Evolutionary conservation across 1,140 invertebrate species (phyloP).

Genomic region (Brachionus manjavacas): DNA sequence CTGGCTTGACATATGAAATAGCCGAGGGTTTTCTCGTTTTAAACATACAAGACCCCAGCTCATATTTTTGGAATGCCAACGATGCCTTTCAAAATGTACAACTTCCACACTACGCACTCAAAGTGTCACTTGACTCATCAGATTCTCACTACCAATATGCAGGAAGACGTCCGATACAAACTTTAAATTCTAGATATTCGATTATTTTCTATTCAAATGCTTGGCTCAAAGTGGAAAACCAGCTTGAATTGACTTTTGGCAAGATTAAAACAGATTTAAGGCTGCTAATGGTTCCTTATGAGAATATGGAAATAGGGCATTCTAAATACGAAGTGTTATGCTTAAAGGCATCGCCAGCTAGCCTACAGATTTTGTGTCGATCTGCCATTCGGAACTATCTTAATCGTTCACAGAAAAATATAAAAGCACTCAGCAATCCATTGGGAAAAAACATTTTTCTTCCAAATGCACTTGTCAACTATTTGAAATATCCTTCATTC

Average conservation of each 20-base stretch:
- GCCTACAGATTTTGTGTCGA: not conserved
- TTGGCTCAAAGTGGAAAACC: not conserved
- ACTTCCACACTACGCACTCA: not conserved
- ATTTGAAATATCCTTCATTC: conserved; percentile 13
- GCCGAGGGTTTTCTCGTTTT: not conserved
- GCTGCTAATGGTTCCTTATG: not conserved
- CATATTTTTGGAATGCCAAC: not conserved
- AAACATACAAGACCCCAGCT: not conserved
- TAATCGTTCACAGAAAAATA: conserved; percentile 26
- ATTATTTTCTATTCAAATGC: conserved; percentile 27
- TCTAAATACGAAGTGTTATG: not conserved
- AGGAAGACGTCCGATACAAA: not conserved
- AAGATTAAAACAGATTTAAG: not conserved
- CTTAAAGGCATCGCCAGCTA: conserved; percentile 11
- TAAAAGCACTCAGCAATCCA: not conserved
- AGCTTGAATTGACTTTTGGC: not conserved
- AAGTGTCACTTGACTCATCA: not conserved
- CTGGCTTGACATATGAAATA: not conserved
- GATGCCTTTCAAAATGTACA: not conserved
- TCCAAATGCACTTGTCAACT: not conserved
- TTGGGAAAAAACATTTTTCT: not conserved
- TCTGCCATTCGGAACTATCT: not conserved
- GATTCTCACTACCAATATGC: conserved; percentile 1
- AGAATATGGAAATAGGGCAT: conserved; percentile 11
- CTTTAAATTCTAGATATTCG: not conserved